A percentile compares a stretch with the other conserved stretches of the same genome.
Conservation (phyloP, 2,113 vertebrate genomes). For the Eretmochelys imbricata region DNA sequence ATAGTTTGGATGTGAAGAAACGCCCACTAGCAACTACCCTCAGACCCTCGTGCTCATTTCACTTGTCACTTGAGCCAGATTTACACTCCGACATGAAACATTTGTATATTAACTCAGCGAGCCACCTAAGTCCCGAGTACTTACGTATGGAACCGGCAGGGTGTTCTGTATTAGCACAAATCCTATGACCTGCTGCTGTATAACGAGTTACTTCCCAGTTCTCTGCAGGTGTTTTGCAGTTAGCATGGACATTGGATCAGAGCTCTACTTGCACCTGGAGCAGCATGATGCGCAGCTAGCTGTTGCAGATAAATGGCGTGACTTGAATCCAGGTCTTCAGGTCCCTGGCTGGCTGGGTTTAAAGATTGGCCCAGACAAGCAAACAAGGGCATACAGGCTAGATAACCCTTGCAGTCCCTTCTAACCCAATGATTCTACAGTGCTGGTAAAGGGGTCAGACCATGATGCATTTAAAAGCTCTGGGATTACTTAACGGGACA, state of each 20-base stretch:
- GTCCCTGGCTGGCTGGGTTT: not conserved
- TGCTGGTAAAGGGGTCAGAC: not conserved
- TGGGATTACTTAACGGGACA: too few species aligned
- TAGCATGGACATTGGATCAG: not conserved
- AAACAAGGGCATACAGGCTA: too few species aligned
- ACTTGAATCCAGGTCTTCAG: rapidly evolving
- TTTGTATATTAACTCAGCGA: rapidly evolving
- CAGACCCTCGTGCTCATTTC: not conserved
- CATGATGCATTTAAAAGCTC: not conserved
- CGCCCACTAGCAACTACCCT: not conserved
- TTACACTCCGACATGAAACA: not conserved
- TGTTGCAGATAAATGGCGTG: not conserved
- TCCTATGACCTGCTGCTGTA: rapidly evolving
- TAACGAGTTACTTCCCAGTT: not conserved
- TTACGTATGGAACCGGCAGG: not conserved
- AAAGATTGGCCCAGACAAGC: not conserved
- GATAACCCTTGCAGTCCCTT: too few species aligned
- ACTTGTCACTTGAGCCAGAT: not conserved
- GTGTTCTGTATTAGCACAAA: not conserved
- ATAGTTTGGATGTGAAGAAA: not conserved
- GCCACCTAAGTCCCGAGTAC: rapidly evolving
- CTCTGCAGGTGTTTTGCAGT: not conserved
- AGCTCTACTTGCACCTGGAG: not conserved
- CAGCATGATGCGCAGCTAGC: rapidly evolving
- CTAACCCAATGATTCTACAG: not conserved